These are phyloP conservation scores for Eristalis arbustorum DNA, from an alignment of 2,888 invertebrate genomes.

Conservation along the genomic window DNA sequence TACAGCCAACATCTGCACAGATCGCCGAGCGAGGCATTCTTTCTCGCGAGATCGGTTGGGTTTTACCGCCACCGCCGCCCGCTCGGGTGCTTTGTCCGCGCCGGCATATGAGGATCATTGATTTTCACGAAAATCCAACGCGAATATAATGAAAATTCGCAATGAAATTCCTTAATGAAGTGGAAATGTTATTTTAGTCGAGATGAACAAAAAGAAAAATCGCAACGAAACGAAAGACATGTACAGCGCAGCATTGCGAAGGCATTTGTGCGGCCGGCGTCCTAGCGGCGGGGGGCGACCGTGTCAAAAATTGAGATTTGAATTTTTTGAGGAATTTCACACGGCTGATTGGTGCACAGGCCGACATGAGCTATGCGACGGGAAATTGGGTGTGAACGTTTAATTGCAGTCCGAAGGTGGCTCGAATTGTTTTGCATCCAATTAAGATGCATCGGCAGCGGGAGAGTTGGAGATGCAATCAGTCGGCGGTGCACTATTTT, in stretches of 20 bases:
- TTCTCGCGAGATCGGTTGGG: background rate
- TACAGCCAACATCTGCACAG: constrained; percentile 6
- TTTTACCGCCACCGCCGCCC: background rate
- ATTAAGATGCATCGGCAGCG: background rate
- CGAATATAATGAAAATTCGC: constrained; percentile 12
- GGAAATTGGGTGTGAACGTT: background rate
- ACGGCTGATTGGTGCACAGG: background rate
- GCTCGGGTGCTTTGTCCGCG: background rate
- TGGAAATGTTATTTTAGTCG: constrained; percentile 15
- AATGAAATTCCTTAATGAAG: constrained; percentile 33
- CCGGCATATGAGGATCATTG: background rate
- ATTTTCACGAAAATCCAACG: background rate
- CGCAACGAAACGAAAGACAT: background rate
- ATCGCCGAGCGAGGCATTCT: background rate
- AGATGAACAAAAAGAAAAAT: background rate
- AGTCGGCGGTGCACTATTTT: background rate
- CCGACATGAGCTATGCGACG: background rate
- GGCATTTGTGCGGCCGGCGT: background rate
- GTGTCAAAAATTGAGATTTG: background rate
- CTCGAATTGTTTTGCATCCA: background rate
- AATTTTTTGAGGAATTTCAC: background rate
- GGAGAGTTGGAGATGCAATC: background rate
- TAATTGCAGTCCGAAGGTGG: background rate
- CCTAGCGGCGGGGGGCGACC: background rate
- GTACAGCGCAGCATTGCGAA: background rate